These are phyloP conservation scores for Orbicella faveolata DNA, from an alignment of 64 coral and sea anemone species.

Conservation along the genomic window DNA sequence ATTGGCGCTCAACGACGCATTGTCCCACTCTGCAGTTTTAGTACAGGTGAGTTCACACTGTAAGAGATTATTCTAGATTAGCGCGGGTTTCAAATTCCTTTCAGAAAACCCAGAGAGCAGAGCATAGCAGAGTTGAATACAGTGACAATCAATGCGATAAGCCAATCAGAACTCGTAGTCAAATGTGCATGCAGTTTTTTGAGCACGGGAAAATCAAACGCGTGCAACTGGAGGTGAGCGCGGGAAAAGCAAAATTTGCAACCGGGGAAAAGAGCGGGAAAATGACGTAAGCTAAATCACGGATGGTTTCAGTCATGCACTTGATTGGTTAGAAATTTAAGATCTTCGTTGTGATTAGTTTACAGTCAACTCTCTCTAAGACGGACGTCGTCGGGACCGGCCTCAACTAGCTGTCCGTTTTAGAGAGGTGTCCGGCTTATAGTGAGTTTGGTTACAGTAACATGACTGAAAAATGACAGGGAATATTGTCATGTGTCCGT, in stretches of 20 bases:
- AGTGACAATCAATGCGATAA: background rate
- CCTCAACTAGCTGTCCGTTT: no score
- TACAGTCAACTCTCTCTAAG: background rate
- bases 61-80: background rate
- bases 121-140: background rate
- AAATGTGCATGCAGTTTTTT: no score
- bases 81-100: background rate
- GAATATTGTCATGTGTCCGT: no score
- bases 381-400: background rate
- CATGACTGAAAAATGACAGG: no score
- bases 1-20: constrained; percentile 81
- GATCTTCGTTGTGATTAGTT: background rate
- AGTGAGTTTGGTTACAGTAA: no score
- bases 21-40: constrained; percentile 91
- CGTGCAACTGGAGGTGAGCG: background rate
- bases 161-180: background rate
- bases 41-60: constrained; percentile 65
- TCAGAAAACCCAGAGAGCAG: background rate
- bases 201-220: background rate
- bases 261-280: background rate
- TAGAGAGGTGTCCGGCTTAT: no score
- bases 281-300: background rate
- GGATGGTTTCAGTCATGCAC: background rate
- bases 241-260: background rate
- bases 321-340: background rate